Evolutionary conservation across 1,140 invertebrate species (phyloP), one percentile per base, ranked within the genome.

Genomic region (Venturia canescens): DNA sequence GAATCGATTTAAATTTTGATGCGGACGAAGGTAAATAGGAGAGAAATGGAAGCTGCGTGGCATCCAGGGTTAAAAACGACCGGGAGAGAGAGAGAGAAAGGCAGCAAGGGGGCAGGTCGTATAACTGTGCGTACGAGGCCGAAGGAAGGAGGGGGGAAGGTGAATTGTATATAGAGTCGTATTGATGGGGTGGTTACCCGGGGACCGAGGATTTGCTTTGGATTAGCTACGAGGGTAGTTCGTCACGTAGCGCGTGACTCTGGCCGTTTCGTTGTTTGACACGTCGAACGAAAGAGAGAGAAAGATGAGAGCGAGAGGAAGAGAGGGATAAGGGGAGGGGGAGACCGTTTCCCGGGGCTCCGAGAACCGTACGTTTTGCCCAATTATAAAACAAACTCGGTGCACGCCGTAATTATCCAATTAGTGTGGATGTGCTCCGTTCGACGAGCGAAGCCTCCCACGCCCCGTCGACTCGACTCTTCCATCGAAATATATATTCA

Each of bases 361-460:
- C 82, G 83, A 75, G 80, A 86, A 85, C 84, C 83, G 82, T 84
- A 86, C 83, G 85, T 84, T 90, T 90, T 86, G 89, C 89, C 90
- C 90, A 92, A 92, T 92, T 92, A 92, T 92, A 91, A 91, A 91
- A 92, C 90, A 91, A 91, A 90, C 88, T 85, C 89, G 83, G 83
- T 88, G 86, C 86, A 89, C 88, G 90, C 87, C 87, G 87, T 92
- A 91, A 92, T 92, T 92, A 92, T 91, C 90, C 91, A 92, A 91
- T 92, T 92, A 91, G 90, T 85, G 90, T 85, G 86, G 85, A 89
- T 89, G 87, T 87, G 83, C 88, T 84, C 63, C 57, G 60, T 79
- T 81, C 71, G 77, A 70, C 60, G 82, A 75, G 71, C 71, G 71
- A 66, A 81, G 82, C 84, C 81, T 75, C 80, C 50, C 53, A 66